Percentiles rank a stretch among this genome's conserved stretches.
Conservation (phyloP, 2,888 invertebrate species). For the Chaetoderma sp. region DNA sequence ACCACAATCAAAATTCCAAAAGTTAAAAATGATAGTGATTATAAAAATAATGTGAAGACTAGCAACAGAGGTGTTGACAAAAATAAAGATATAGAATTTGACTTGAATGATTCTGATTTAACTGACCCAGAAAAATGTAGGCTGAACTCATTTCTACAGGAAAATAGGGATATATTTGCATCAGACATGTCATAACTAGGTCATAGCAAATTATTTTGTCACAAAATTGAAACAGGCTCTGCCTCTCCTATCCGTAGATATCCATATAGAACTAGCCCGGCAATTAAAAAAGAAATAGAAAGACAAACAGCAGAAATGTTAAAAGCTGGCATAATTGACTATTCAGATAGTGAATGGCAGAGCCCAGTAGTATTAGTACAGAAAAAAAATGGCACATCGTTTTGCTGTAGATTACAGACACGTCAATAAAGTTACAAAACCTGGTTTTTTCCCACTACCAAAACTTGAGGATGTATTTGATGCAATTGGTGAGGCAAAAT, state of each 20-base stretch:
- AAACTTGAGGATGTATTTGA: conserved; percentile 34
- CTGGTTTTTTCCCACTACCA: conserved; percentile 34
- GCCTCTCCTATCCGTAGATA: background rate
- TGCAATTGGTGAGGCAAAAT: conserved; percentile 32
- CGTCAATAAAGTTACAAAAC: conserved; percentile 31
- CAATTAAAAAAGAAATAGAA: conserved; percentile 28
- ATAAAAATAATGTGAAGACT: background rate
- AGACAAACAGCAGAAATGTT: too few relatives aligned
- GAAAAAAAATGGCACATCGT: conserved; percentile 29
- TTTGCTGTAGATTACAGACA: conserved; percentile 33
- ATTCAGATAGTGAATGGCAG: conserved; percentile 33
- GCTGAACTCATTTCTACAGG: background rate
- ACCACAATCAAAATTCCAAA: conserved; percentile 21
- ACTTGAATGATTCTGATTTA: background rate
- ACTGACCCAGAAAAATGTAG: background rate
- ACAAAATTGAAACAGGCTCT: conserved; percentile 37
- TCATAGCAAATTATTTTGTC: conserved; percentile 7
- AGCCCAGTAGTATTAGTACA: conserved; percentile 34
- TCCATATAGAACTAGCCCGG: conserved; percentile 17
- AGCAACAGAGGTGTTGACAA: too few relatives aligned
- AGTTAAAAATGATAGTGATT: too few relatives aligned
- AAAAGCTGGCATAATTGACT: conserved; percentile 22
- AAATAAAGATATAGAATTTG: too few relatives aligned
- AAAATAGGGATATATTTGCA: background rate
- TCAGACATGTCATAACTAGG: background rate